Conservation (phyloP, 1,140 invertebrate species). For the Apis mellifera region Amel_HAv3.1 CM009943.2:2900501-2901000, state of each 20-base stretch:
- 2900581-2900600: conserved; percentile 38
- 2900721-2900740: neutral
- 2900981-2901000: conserved; percentile 10
- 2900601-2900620: neutral
- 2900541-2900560: neutral
- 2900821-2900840: conserved; percentile 70
- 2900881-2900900: conserved; percentile 44
- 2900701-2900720: conserved; percentile 42
- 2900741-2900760: conserved; percentile 13
- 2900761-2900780: conserved; percentile 27
- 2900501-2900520: conserved; percentile 69
- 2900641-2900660: conserved; percentile 18
- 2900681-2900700: conserved; percentile 70
- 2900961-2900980: neutral
- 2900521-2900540: conserved; percentile 74
- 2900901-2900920: conserved; percentile 54
- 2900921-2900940: neutral
- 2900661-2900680: conserved; percentile 55
- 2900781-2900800: conserved; percentile 71
- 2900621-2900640: conserved; percentile 26
- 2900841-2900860: conserved; percentile 49
- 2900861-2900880: conserved; percentile 51
- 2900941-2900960: neutral
- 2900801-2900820: conserved; percentile 78
- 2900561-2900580: conserved; percentile 20